Evolutionary conservation across 2,888 invertebrate species (phyloP).

Genomic region (Camponotus fellah): DNA sequence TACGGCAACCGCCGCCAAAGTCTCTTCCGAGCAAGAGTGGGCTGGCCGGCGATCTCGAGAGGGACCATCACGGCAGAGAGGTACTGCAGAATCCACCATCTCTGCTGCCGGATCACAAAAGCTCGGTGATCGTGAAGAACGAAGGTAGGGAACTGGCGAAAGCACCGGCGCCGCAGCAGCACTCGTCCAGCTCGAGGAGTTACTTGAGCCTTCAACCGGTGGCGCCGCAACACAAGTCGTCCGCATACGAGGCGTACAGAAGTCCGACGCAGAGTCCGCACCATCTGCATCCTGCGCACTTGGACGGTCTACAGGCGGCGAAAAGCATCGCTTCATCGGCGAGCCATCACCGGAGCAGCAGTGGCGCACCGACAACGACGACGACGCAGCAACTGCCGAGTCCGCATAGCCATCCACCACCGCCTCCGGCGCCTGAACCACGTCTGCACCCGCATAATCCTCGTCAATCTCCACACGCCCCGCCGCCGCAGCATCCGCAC

Average conservation of each 20-base stretch:
- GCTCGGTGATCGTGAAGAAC: conserved; percentile 93
- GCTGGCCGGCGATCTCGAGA: conserved; percentile 84
- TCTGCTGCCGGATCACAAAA: conserved; percentile 90
- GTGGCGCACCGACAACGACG: conserved; percentile 78
- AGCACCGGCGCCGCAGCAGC: conserved; percentile 86
- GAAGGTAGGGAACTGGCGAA: conserved; percentile 89
- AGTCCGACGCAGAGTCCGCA: conserved; percentile 86
- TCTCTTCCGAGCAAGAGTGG: conserved; percentile 83
- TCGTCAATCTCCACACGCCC: conserved; percentile 85
- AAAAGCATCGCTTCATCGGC: conserved; percentile 80
- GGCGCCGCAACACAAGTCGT: conserved; percentile 81
- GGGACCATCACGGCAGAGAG: conserved; percentile 83
- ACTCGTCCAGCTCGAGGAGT: conserved; percentile 84
- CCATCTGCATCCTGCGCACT: conserved; percentile 84
- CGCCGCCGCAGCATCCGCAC: conserved; percentile 81
- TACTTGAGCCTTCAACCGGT: conserved; percentile 83
- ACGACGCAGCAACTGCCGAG: conserved; percentile 85
- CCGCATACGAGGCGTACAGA: conserved; percentile 83
- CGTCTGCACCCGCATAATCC: conserved; percentile 84
- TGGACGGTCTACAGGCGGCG: conserved; percentile 79
- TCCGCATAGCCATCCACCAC: conserved; percentile 86
- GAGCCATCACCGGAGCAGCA: conserved; percentile 84
- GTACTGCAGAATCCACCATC: conserved; percentile 90
- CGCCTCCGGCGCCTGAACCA: conserved; percentile 83
- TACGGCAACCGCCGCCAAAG: conserved; percentile 77